Evolutionary conservation across 2,888 invertebrate species (phyloP), one percentile per base, ranked within the genome.

Genomic region (Eupithecia abbreviata): DNA sequence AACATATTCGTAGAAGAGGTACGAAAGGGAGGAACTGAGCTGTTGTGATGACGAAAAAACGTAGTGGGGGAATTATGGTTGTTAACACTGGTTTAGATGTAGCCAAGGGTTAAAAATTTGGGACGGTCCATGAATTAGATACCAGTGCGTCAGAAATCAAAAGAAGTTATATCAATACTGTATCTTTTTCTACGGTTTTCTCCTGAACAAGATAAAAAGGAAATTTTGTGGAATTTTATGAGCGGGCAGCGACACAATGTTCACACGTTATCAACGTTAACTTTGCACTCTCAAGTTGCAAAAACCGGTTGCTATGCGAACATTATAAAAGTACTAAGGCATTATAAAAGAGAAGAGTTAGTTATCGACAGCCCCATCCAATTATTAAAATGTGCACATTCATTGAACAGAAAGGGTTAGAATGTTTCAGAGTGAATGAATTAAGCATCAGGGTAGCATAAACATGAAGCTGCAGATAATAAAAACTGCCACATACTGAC

Each of bases 221-320:
- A 58, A 58, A 18, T 6, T 18, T 18, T 4, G 62, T 18, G 30
- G 18, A 10, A 9, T 62, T 30, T 30, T 30, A 62, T 30, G 12
- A 30, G 62, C 30, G 41, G 4, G 42, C 1, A 6, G 9, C 18
- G 10, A 41, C 41, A 41, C 12, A 7, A 66, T 66, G 7, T n/a
- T n/a, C n/a, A n/a, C n/a, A n/a, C n/a, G n/a, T n/a, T n/a, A n/a
- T 65, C 13, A 15, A 42, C 41, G 7, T 13, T 15, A 42, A 41
- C 65, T 4, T 65, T 41, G 13, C 6, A 41, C 13, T 65, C 41
- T 65, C 41, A 13, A 15, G 15, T 42, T 66, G 65, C 65, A 42
- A 66, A 66, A 66, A 66, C 15, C 65, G 15, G 65, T 66, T 42
- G 65, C 7, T 69, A 76, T 69, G 75, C 51, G 18, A 62, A 51